Base-by-base conservation (phyloP, 2,113 vertebrate genomes). In the Cyphomyrus plagiostoma region DNA sequence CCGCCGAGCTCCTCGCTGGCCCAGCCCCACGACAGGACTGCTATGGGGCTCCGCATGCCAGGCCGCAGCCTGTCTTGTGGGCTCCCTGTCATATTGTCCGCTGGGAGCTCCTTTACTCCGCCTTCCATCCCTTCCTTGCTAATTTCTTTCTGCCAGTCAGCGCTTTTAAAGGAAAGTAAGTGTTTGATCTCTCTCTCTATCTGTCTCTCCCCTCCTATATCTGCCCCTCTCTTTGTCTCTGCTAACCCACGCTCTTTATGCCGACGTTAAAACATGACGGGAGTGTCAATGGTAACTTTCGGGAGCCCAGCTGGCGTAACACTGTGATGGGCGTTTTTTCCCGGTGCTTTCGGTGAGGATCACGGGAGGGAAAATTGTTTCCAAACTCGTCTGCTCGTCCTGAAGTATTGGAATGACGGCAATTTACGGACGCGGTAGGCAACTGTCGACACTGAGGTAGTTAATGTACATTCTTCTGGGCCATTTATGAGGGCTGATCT, bases 81-180 rank as follows among this genome's bases (percentile, higher is more conserved):
- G 87, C 84, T 52, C 89, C 90, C 90, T 88, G 91, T 91, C 89
- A 90, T 53, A 7, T 89, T 82, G 45, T 74, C 46, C 89, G 49
- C 88, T 58, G 39, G 90, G 58, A 88, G 49, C 77, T 80, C 39
- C 17, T 26, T 83, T 88, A 74, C 11, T 8, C 49, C 56, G 15
- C 70, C 56, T 21, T 45, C 91, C 66, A 26, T 66, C 87, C 90
- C 90, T 90, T 91, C 92, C 92, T 91, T 10, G 89, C 91, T 89
- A 82, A 91, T 90, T 50, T 66, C 90, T 93, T 95, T 95, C 92
- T 93, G 93, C 92, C 93, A 94, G 94, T 95, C 94, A 95, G 93
- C 93, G 93, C 91, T 92, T 94, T 92, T 91, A 90, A 17, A 1
- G 10, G 86, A 88, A 26, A 2, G 89, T 90, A 89, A 70, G 15